Conservation (phyloP, 2,888 invertebrate species). For the Venustoraphidia nigricollis region DNA sequence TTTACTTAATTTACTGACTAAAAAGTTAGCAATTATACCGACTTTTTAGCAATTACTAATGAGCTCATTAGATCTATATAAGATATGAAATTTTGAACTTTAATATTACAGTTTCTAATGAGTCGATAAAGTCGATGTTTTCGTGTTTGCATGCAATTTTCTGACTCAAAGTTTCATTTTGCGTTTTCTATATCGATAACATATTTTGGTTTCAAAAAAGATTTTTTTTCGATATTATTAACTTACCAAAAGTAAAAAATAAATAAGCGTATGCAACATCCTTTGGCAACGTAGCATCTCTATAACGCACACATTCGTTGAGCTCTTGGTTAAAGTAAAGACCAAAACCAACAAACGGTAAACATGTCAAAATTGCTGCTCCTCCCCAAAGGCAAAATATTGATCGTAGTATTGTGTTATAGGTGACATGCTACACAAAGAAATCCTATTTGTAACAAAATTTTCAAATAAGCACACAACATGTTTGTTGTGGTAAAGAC, state of each 20-base stretch:
- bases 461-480: too few species aligned
- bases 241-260: constrained; percentile 61
- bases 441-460: not conserved
- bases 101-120: too few species aligned
- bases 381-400: constrained; percentile 53
- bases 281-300: constrained; percentile 43
- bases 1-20: too few species aligned
- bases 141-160: too few species aligned
- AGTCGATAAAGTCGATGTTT: too few species aligned
- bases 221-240: not conserved
- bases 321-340: constrained; percentile 41
- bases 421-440: constrained; percentile 59
- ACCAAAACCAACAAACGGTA: constrained; percentile 61
- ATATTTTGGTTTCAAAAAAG: not conserved
- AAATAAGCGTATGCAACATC: constrained; percentile 63
- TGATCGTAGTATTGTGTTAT: constrained; percentile 54
- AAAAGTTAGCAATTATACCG: too few species aligned
- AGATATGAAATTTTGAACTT: too few species aligned
- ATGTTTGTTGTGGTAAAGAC: too few species aligned
- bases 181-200: not conserved
- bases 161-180: too few species aligned
- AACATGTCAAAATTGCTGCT: constrained; percentile 54
- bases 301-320: constrained; percentile 49
- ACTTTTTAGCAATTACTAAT: too few species aligned
- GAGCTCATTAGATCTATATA: too few species aligned